phyloP scores from a whole-genome alignment of 2,888 invertebrate species.

The Phaonia tiefii region DNA sequence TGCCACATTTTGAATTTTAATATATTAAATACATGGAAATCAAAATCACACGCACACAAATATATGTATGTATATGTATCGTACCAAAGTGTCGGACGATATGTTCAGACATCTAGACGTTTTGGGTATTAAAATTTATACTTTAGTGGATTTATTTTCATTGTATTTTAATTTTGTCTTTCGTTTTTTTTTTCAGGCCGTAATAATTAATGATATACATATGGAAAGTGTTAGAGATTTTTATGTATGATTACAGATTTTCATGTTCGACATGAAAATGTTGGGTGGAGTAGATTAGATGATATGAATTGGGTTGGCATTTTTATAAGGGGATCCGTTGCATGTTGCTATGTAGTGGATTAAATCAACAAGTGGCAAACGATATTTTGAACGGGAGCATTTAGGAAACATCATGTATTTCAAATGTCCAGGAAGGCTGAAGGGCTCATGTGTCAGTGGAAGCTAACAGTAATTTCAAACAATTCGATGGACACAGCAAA shows the following conservation, averaged over 20 bases:
- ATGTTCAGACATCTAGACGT: not conserved
- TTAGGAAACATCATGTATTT: too few species aligned
- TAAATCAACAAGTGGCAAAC: conserved; percentile 8
- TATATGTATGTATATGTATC: not conserved
- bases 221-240: conserved; percentile 16
- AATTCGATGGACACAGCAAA: too few species aligned
- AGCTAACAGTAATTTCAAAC: too few species aligned
- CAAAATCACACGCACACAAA: not conserved
- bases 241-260: not conserved
- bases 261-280: not conserved
- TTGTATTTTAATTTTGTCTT: not conserved
- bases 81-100: not conserved
- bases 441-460: too few species aligned
- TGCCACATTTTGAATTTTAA: conserved; percentile 37
- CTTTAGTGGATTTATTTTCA: conserved; percentile 10
- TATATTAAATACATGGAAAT: conserved; percentile 24
- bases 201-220: conserved; percentile 22
- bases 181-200: not conserved
- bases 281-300: conserved; percentile 1
- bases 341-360: not conserved
- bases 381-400: too few species aligned
- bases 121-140: not conserved
- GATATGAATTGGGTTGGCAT: not conserved
- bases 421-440: too few species aligned
- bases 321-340: not conserved